phyloP scores from a whole-genome alignment of 2,888 invertebrate genomes.

The Eupithecia pulchellata region DNA sequence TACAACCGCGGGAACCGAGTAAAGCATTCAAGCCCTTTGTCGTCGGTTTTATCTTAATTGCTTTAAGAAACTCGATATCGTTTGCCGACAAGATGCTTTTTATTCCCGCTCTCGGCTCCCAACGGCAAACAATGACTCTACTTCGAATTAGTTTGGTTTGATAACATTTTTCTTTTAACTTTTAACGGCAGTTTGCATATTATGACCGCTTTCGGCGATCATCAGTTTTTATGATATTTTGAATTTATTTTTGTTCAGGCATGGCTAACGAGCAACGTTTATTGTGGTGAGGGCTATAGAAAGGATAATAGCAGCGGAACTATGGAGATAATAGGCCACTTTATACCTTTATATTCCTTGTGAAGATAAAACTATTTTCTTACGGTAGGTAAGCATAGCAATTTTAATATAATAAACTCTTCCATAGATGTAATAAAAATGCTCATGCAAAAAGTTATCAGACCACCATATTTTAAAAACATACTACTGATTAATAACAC shows the following conservation, averaged over 20 bases:
- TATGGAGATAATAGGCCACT: slow-evolving; percentile 38
- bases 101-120: slow-evolving; percentile 34
- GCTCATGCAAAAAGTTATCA: too few relatives aligned
- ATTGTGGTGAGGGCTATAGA: slow-evolving; percentile 30
- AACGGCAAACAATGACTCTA: slow-evolving; percentile 72
- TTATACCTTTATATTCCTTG: slow-evolving; percentile 26
- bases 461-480: background rate
- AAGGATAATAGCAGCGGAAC: slow-evolving; percentile 24
- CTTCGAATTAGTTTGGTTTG: slow-evolving; percentile 82
- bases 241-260: slow-evolving; percentile 41
- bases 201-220: slow-evolving; percentile 61
- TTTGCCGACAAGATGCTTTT: slow-evolving; percentile 82
- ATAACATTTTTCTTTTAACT: slow-evolving; percentile 61
- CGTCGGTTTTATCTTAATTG: slow-evolving; percentile 82
- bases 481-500: background rate
- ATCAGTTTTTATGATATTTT: slow-evolving; percentile 60
- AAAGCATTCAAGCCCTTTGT: slow-evolving; percentile 58
- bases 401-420: background rate
- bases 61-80: slow-evolving; percentile 83
- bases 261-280: slow-evolving; percentile 33
- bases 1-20: slow-evolving; percentile 50
- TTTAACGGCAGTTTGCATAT: slow-evolving; percentile 67
- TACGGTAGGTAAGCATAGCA: background rate
- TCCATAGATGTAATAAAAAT: background rate
- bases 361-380: slow-evolving; percentile 30